These are phyloP conservation scores for Podabrus alpinus DNA, from an alignment of 2,888 invertebrate genomes.

Conservation along the genomic window DNA sequence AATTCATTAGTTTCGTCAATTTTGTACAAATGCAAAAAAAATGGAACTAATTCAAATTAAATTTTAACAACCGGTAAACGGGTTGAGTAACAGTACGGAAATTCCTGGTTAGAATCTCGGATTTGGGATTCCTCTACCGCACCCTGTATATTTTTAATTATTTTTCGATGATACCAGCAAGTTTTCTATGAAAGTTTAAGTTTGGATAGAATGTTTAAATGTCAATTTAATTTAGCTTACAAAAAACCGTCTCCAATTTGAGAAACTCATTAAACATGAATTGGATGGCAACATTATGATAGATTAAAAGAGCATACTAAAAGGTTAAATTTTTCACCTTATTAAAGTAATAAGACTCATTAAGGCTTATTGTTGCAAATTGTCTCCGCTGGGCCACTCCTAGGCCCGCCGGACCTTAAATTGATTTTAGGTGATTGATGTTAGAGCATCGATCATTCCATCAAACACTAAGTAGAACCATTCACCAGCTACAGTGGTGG, in stretches of 20 bases:
- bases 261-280: background rate
- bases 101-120: no score
- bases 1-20: background rate
- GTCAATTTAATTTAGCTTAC: background rate
- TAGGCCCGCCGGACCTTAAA: slow-evolving; percentile 43
- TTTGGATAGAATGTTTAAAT: background rate
- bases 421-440: slow-evolving; percentile 54
- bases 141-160: no score
- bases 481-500: slow-evolving; percentile 42
- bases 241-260: background rate
- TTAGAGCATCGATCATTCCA: slow-evolving; percentile 48
- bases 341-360: slow-evolving; percentile 46
- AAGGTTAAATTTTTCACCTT: slow-evolving; percentile 43
- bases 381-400: slow-evolving; percentile 45
- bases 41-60: no score
- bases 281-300: background rate
- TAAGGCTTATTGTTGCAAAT: slow-evolving; percentile 46
- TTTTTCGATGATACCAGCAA: no score
- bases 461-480: slow-evolving; percentile 49
- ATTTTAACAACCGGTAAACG: no score
- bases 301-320: background rate
- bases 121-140: no score
- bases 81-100: no score
- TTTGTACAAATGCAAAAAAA: no score
- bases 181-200: no score